Conservation (phyloP, 2,888 invertebrate species). For the Melitaea athalia region DNA sequence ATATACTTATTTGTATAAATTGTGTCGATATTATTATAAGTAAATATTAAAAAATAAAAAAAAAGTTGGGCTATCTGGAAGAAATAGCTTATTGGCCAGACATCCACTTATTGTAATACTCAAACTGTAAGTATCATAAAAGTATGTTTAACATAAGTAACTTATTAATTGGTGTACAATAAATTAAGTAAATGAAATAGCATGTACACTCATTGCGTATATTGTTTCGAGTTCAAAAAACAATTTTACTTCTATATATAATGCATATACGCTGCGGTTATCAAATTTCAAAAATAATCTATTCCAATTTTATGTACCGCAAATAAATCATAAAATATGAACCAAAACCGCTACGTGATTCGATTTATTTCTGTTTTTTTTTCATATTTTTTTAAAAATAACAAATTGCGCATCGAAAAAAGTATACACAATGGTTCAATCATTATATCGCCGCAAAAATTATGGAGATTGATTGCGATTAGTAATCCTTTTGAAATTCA, state of each 20-base stretch:
- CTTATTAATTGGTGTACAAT: too few species aligned
- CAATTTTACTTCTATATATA: background rate
- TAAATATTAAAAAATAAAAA: too few species aligned
- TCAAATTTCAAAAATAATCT: background rate
- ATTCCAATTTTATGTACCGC: background rate
- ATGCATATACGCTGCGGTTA: slow-evolving; percentile 21
- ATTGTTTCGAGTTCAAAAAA: background rate
- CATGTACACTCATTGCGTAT: too few species aligned
- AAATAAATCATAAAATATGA: background rate
- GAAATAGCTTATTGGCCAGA: too few species aligned
- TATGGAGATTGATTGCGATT: slow-evolving; percentile 40
- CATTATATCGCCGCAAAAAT: slow-evolving; percentile 51
- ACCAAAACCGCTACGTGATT: slow-evolving; percentile 67
- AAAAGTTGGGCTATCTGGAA: too few species aligned
- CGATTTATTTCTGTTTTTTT: slow-evolving; percentile 66
- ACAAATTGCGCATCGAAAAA: slow-evolving; percentile 60
- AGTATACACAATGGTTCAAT: slow-evolving; percentile 59
- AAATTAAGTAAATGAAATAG: too few species aligned
- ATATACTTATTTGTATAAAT: too few species aligned
- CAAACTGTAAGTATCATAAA: too few species aligned
- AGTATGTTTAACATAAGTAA: too few species aligned
- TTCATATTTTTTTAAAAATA: slow-evolving; percentile 59
- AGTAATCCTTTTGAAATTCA: slow-evolving; percentile 20
- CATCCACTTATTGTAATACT: too few species aligned
- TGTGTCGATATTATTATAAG: too few species aligned